Evolutionary conservation across 1,140 invertebrate genomes (phyloP), one percentile per base, ranked within the genome.

Genomic region (Thalassaphorura encarpata): DNA sequence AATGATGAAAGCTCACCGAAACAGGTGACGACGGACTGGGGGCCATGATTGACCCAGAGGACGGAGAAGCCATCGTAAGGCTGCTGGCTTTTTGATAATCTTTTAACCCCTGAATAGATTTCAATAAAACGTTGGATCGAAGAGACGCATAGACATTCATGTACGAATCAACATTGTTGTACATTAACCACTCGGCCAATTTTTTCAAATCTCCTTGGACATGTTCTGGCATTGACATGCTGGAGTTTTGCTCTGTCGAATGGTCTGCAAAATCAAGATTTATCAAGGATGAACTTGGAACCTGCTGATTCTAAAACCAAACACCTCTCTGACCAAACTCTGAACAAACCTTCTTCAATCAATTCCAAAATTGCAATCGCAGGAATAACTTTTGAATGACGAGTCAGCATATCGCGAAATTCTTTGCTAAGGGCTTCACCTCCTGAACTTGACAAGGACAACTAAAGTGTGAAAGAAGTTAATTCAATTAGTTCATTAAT

Each of bases 311-410:
- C 6, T 31, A 48, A 41, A 43, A 33, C 50, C 41, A 41, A 46
- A 53, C 48, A 0, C 57, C 36, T 8, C 33, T 52, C 1, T 42
- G 8, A n/a, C 5, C 5, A 40, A 54, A 36, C 16, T 53, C 26
- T 40, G 26, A 58, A 23, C 73, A n/a, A n/a, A 80, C 87, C 89
- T 71, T 94, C 90, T 71, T 92, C 88, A 42, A 82, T 79, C 57
- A 93, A 75, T 72, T 94, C 89, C 63, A 94, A 71, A 23, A 97
- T 75, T 46, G 84, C 79, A 5, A 91, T 84, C 0, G 91, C 83
- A 27, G 89, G 80, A 28, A 95, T 73, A 3, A 90, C 87, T 64
- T 86, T 83, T 64, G 89, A 91, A 72, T 95, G 84, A 56, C 87
- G 82, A 51, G 80, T 81, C 15, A 97, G 72, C 46, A 92, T 75